Conservation (phyloP, 1,140 invertebrate genomes). For the Leptinotarsa texana region DNA sequence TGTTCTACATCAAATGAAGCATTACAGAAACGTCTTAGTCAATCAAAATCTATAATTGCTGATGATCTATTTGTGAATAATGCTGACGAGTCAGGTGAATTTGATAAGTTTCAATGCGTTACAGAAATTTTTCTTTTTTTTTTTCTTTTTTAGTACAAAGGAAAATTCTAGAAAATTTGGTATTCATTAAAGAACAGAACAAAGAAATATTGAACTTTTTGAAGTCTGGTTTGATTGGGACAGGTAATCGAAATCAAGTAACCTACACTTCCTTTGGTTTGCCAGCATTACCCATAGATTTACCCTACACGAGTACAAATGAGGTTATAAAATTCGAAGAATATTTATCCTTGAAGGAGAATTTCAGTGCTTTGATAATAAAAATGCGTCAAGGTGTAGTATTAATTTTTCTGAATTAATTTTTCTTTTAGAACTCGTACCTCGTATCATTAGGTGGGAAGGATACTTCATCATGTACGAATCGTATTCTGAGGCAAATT, state of each 20-base stretch:
- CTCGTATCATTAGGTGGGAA: background rate
- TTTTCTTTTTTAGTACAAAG: background rate
- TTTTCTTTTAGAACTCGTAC: conserved; percentile 8
- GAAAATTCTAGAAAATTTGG: background rate
- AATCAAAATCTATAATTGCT: too few relatives aligned
- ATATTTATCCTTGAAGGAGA: background rate
- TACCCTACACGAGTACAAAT: background rate
- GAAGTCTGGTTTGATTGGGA: background rate
- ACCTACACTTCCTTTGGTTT: background rate
- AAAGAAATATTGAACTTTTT: background rate
- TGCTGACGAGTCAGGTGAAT: too few relatives aligned
- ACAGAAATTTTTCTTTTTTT: too few relatives aligned
- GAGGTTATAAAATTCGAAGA: background rate
- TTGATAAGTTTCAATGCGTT: too few relatives aligned
- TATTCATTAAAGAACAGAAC: background rate
- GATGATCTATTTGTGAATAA: too few relatives aligned
- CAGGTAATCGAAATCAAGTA: background rate
- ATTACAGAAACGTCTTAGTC: too few relatives aligned
- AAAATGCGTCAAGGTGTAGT: background rate
- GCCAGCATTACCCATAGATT: conserved; percentile 5
- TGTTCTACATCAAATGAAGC: too few relatives aligned
- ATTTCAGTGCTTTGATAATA: background rate
- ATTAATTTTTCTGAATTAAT: background rate
- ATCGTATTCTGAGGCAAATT: background rate
- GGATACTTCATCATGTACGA: background rate